phyloP scores from a whole-genome alignment of 2,797 vertebrate species.

The Enteromius trimaculatus region DNA sequence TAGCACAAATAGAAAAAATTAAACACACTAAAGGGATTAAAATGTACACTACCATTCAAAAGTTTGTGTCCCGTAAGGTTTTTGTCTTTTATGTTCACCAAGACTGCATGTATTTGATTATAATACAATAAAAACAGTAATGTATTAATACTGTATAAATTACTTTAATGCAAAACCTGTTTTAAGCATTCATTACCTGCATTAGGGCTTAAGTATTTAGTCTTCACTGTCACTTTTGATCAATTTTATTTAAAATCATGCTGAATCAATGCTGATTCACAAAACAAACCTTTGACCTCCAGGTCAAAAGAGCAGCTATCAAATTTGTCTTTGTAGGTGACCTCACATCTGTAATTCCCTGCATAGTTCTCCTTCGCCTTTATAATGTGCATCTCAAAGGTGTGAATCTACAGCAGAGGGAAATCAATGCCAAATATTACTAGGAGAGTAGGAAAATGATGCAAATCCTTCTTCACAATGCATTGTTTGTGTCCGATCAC shows the following conservation, averaged over 20 bases:
- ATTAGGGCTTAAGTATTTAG: neutral
- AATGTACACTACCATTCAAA: neutral
- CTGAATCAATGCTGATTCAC: slow-evolving; percentile 15
- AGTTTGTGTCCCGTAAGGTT: neutral
- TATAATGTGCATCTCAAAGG: slow-evolving; percentile 99
- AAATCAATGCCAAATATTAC: slow-evolving; percentile 2
- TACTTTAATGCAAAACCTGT: neutral
- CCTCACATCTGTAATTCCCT: slow-evolving; percentile 98
- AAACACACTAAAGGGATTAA: neutral
- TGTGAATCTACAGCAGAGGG: slow-evolving; percentile 82
- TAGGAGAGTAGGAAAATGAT: neutral
- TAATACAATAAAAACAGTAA: neutral
- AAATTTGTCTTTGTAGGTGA: slow-evolving; percentile 97
- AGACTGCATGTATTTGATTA: neutral
- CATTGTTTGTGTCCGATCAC: slow-evolving; percentile 67
- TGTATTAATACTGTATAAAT: neutral
- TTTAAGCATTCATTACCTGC: neutral
- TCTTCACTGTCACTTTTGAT: neutral
- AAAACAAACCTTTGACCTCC: slow-evolving; percentile 89
- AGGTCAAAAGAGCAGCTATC: slow-evolving; percentile 97
- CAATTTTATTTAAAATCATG: neutral
- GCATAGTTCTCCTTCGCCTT: slow-evolving; percentile 96
- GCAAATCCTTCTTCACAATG: neutral
- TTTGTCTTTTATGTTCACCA: neutral
- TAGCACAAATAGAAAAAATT: neutral